Evolutionary conservation across 2,113 vertebrate species (phyloP).

Genomic region (Alaudala cheleensis): DNA sequence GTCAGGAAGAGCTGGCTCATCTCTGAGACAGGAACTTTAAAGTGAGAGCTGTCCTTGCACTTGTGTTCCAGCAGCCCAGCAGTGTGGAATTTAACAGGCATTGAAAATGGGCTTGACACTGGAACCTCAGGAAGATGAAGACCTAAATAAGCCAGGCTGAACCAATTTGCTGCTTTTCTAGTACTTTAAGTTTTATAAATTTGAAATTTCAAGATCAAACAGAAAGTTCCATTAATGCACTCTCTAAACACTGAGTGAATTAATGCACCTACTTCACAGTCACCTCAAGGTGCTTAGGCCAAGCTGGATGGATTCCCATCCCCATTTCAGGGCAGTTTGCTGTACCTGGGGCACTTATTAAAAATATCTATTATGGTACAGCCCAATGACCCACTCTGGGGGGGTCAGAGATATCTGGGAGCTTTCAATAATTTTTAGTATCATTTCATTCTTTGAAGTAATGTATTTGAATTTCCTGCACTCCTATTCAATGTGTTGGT

Average conservation of each 20-base stretch:
- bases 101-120: not conserved
- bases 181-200: not conserved
- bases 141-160: not conserved
- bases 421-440: not conserved
- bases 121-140: not conserved
- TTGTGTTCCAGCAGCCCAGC: rapidly evolving
- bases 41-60: not conserved
- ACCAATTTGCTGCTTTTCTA: not conserved
- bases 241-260: not conserved
- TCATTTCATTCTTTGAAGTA: not conserved
- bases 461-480: not conserved
- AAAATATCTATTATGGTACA: not conserved
- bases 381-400: not conserved
- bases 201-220: not conserved
- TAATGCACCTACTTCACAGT: rapidly evolving
- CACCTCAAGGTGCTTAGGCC: not conserved
- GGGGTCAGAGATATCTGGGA: not conserved
- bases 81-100: not conserved
- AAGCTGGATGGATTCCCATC: not conserved
- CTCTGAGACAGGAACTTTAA: not conserved
- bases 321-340: not conserved
- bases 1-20: not conserved
- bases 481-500: rapidly evolving
- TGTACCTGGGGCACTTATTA: not conserved
- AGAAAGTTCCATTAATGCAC: not conserved